Evolutionary conservation across 2,888 invertebrate genomes (phyloP).

Genomic region (Leptopilina drosophilae): DNA sequence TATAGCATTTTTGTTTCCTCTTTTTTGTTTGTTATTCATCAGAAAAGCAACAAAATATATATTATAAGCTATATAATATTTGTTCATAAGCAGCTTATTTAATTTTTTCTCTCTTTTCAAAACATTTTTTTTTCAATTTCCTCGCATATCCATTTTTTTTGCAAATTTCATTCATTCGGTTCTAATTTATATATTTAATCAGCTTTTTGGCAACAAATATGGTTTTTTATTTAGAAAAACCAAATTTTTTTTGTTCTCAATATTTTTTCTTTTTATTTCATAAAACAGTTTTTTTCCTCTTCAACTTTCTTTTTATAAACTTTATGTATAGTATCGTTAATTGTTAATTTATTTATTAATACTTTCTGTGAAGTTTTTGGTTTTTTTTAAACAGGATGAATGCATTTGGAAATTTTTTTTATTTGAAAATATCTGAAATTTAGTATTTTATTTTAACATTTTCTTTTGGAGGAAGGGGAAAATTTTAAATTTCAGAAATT

Average conservation of each 20-base stretch:
- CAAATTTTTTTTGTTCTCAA: slow-evolving; percentile 46
- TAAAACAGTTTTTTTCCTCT: not conserved
- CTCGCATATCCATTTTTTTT: slow-evolving; percentile 12
- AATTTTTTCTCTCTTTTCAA: not conserved
- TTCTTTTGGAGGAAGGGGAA: not conserved
- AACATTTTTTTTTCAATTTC: slow-evolving; percentile 19
- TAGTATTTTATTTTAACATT: not conserved
- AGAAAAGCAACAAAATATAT: slow-evolving; percentile 21
- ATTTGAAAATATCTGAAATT: not conserved
- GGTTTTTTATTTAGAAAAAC: slow-evolving; percentile 48
- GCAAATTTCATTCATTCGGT: slow-evolving; percentile 41
- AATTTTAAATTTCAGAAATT: too few species aligned
- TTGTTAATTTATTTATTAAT: not conserved
- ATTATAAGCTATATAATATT: not conserved
- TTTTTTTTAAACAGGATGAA: not conserved
- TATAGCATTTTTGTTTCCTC: not conserved
- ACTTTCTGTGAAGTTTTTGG: slow-evolving; percentile 12
- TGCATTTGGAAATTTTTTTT: too few species aligned
- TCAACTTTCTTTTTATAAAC: not conserved
- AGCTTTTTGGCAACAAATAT: slow-evolving; percentile 55
- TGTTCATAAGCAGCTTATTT: slow-evolving; percentile 1
- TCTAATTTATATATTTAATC: slow-evolving; percentile 3
- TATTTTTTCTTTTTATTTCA: not conserved
- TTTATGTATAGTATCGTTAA: not conserved
- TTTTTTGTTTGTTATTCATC: not conserved